These are phyloP conservation scores for Eupleurogrammus muticus DNA, from an alignment of 2,797 vertebrate genomes.

Conservation along the genomic window DNA sequence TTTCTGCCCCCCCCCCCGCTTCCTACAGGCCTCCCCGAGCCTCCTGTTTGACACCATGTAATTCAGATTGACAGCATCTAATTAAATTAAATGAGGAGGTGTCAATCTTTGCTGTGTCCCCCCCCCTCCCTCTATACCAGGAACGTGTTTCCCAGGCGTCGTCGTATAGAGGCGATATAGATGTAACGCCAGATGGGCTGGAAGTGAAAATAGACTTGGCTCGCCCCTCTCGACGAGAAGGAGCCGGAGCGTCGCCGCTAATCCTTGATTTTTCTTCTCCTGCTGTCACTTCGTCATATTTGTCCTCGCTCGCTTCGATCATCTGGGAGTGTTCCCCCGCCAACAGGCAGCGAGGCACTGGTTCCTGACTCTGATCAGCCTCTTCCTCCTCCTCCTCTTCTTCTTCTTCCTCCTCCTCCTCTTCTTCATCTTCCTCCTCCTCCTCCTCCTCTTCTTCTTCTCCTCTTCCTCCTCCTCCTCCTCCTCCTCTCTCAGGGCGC, in stretches of 20 bases:
- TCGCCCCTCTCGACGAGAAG: slow-evolving; percentile 61
- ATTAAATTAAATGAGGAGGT: slow-evolving; percentile 73
- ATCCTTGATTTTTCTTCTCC: slow-evolving; percentile 66
- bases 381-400: slow-evolving; percentile 46
- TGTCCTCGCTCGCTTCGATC: slow-evolving; percentile 67
- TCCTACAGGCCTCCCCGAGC: slow-evolving; percentile 48
- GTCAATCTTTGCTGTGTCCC: slow-evolving; percentile 58
- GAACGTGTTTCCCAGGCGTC: slow-evolving; percentile 48
- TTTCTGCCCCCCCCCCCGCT: no score
- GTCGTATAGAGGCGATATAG: slow-evolving; percentile 59
- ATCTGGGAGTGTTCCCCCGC: slow-evolving; percentile 57
- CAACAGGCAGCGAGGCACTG: slow-evolving; percentile 60
- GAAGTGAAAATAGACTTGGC: slow-evolving; percentile 80
- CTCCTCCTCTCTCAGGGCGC: slow-evolving; percentile 84
- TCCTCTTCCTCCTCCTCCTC: no score
- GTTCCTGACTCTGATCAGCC: slow-evolving; percentile 61
- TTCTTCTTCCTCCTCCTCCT: slow-evolving; percentile 15
- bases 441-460: slow-evolving; percentile 32
- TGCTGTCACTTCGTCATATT: slow-evolving; percentile 63
- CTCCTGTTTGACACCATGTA: slow-evolving; percentile 62
- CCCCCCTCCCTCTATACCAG: slow-evolving; percentile 25
- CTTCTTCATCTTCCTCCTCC: background rate
- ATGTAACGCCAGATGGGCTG: slow-evolving; percentile 79
- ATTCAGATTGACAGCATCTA: slow-evolving; percentile 73
- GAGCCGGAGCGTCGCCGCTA: slow-evolving; percentile 65